Conservation (phyloP, 2,797 vertebrate genomes). For the Aselliscus stoliczkanus region DNA sequence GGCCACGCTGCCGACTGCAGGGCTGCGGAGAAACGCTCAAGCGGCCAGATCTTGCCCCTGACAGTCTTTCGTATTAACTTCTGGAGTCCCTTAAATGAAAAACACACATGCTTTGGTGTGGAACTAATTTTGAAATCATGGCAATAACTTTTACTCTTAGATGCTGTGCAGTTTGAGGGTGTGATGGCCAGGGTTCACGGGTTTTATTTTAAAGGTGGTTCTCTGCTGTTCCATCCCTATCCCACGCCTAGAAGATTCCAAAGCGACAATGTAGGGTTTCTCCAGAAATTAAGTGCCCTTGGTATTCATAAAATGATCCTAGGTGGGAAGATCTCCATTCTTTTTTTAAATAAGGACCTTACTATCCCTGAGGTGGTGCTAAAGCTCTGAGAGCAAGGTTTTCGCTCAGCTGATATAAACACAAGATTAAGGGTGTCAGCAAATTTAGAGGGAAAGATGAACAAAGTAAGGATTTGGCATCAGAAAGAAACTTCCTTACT, state of each 20-base stretch:
- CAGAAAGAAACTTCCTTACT: background rate
- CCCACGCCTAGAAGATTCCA: background rate
- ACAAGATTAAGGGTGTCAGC: background rate
- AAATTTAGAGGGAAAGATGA: background rate
- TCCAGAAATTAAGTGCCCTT: background rate
- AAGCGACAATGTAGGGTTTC: background rate
- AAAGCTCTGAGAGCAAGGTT: background rate
- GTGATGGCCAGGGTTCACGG: background rate
- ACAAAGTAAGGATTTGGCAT: background rate
- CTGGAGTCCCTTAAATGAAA: slow-evolving; percentile 1
- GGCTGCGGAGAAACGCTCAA: background rate
- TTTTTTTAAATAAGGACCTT: background rate
- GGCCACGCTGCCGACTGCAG: fast-evolving
- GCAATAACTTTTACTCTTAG: background rate
- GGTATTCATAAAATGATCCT: background rate
- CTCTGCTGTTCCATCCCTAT: background rate
- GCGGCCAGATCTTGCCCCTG: background rate
- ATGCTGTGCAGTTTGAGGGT: background rate
- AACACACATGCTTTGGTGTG: background rate
- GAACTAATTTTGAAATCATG: background rate
- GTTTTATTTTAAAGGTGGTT: background rate
- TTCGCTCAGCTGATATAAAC: background rate
- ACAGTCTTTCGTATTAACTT: background rate
- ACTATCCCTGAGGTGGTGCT: background rate
- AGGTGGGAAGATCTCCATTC: background rate